These are phyloP conservation scores for Scyliorhinus canicula DNA, from an alignment of 2,797 vertebrate species.

Conservation along the genomic window DNA sequence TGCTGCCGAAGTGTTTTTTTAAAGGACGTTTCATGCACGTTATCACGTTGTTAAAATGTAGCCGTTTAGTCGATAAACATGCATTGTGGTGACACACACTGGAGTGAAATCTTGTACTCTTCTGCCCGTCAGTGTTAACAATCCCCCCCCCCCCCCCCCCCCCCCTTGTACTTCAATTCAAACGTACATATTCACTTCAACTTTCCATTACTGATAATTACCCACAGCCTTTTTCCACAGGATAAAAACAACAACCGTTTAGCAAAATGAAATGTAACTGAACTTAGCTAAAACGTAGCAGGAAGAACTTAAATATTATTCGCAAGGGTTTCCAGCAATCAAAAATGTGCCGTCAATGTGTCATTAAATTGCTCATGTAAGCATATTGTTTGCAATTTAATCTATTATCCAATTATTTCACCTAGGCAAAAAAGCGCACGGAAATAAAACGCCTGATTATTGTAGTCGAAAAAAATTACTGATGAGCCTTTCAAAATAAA, in stretches of 20 bases:
- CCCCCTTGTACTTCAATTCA: neutral
- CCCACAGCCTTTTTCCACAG: neutral
- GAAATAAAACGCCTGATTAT: constrained; percentile 58
- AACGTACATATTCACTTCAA: neutral
- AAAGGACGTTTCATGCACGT: neutral
- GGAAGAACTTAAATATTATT: neutral
- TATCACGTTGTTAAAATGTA: neutral
- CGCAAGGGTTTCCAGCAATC: neutral
- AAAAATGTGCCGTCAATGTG: neutral
- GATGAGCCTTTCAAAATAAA: constrained; percentile 66
- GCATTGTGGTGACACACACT: neutral
- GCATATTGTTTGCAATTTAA: constrained; percentile 14
- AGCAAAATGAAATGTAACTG: neutral
- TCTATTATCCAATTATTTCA: neutral
- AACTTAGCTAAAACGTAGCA: too few relatives aligned
- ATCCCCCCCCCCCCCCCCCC: neutral
- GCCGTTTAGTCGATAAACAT: neutral
- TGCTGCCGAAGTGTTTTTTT: neutral
- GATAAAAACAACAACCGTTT: neutral
- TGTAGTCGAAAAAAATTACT: constrained; percentile 67
- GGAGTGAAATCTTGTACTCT: neutral
- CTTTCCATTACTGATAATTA: too few relatives aligned
- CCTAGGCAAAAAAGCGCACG: neutral
- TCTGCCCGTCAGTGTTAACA: neutral
- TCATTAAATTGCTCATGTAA: neutral